These are phyloP conservation scores for Microvelia longipes DNA, from an alignment of 1,140 invertebrate species.

Conservation along the genomic window DNA sequence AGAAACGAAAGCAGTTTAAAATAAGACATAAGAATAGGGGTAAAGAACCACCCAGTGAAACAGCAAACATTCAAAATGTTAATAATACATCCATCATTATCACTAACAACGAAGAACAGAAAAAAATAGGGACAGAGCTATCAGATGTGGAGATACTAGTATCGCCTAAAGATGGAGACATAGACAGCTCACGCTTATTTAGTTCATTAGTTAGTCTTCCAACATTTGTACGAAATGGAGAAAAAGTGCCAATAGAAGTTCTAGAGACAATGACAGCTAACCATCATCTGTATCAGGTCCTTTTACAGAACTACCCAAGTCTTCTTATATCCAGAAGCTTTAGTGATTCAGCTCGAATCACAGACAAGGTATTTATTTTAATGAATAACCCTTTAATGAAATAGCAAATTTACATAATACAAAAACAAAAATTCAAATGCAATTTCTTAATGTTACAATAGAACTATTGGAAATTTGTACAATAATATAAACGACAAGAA, in stretches of 20 bases:
- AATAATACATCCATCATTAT: constrained; percentile 31
- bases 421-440: too few relatives aligned
- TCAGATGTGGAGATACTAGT: not conserved
- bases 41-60: constrained; percentile 21
- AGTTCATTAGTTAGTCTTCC: constrained; percentile 66
- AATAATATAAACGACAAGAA: too few relatives aligned
- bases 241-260: constrained; percentile 37
- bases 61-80: constrained; percentile 16
- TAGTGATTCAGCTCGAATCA: constrained; percentile 46
- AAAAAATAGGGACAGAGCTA: not conserved
- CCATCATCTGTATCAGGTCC: constrained; percentile 37
- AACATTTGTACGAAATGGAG: constrained; percentile 61
- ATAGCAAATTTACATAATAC: too few relatives aligned
- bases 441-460: too few relatives aligned
- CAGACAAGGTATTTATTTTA: constrained; percentile 11
- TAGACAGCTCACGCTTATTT: constrained; percentile 29
- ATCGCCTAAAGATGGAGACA: not conserved
- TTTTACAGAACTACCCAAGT: constrained; percentile 56
- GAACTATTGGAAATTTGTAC: too few relatives aligned
- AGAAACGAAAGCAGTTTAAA: constrained; percentile 38
- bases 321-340: constrained; percentile 52
- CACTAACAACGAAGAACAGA: constrained; percentile 37
- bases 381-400: not conserved
- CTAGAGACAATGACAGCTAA: constrained; percentile 51
- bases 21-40: constrained; percentile 34